phyloP scores from a whole-genome alignment of 2,888 invertebrate genomes.

The Sarcophaga caerulescens region DNA sequence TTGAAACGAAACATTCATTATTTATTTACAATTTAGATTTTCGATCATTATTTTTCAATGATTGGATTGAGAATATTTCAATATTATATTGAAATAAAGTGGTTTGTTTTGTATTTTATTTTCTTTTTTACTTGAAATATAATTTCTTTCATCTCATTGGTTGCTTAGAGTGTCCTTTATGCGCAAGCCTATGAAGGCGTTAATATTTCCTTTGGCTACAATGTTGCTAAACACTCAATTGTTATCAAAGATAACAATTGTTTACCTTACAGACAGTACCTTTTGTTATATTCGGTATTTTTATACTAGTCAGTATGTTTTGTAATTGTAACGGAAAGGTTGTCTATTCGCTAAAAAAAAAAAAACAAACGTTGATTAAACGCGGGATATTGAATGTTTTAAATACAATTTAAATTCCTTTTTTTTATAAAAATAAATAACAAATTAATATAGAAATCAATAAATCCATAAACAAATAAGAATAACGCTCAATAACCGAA shows the following conservation, averaged over 20 bases:
- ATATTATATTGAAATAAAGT: too few species aligned
- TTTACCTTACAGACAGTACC: not conserved
- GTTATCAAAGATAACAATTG: constrained; percentile 16
- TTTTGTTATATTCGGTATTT: not conserved
- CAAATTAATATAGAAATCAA: not conserved
- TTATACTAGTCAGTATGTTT: constrained; percentile 31
- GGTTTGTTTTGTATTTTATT: too few species aligned
- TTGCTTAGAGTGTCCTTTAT: not conserved
- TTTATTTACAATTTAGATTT: too few species aligned
- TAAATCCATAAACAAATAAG: too few species aligned
- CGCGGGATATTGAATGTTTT: not conserved
- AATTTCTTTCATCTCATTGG: constrained; percentile 40
- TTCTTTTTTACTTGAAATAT: not conserved
- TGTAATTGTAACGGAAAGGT: constrained; percentile 42
- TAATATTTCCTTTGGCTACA: constrained; percentile 28
- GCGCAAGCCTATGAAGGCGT: constrained; percentile 57
- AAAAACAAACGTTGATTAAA: not conserved
- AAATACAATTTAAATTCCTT: not conserved
- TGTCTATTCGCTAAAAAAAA: not conserved
- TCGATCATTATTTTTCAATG: too few species aligned
- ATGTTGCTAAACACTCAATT: constrained; percentile 58
- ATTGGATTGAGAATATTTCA: too few species aligned
- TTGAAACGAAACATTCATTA: too few species aligned
- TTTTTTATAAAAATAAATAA: not conserved
- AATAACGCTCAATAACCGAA: too few species aligned